phyloP scores from a whole-genome alignment of 2,797 vertebrate species.

The Potorous gilbertii region DNA sequence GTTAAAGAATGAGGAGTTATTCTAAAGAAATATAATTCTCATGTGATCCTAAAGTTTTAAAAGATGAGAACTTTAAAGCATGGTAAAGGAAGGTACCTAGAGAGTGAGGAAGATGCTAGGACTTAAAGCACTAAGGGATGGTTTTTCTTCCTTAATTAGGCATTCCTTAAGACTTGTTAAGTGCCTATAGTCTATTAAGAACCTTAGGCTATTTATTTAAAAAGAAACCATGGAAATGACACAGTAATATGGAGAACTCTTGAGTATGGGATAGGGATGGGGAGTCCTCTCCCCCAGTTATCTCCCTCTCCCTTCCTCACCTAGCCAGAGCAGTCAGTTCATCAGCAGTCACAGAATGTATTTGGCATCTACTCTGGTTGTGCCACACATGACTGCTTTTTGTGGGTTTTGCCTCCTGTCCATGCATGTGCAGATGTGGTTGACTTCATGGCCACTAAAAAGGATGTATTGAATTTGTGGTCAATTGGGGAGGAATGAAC shows the following conservation, averaged over 20 bases:
- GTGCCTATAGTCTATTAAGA: constrained; percentile 16
- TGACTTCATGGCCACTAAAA: not conserved
- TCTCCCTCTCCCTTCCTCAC: not conserved
- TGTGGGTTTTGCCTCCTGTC: not conserved
- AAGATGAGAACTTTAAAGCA: not conserved
- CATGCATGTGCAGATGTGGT: not conserved
- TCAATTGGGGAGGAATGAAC: not conserved
- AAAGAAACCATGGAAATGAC: not conserved
- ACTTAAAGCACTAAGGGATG: not conserved
- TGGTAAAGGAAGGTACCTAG: not conserved
- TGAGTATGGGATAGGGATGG: not conserved
- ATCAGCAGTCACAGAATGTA: not conserved
- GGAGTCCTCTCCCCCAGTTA: not conserved
- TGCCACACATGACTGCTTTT: not conserved
- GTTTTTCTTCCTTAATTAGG: not conserved
- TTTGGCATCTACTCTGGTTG: not conserved
- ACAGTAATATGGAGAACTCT: not conserved
- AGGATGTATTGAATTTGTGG: not conserved
- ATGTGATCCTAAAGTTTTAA: not conserved
- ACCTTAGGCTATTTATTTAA: not conserved
- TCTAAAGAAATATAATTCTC: constrained; percentile 24
- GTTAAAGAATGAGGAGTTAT: constrained; percentile 18
- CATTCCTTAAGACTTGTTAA: not conserved
- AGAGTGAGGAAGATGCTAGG: constrained; percentile 4
- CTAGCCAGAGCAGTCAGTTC: not conserved